A percentile compares a stretch with the other conserved stretches of the same genome.
phyloP scores from a whole-genome alignment of 2,888 invertebrate genomes.

The Sicus ferrugineus region DNA sequence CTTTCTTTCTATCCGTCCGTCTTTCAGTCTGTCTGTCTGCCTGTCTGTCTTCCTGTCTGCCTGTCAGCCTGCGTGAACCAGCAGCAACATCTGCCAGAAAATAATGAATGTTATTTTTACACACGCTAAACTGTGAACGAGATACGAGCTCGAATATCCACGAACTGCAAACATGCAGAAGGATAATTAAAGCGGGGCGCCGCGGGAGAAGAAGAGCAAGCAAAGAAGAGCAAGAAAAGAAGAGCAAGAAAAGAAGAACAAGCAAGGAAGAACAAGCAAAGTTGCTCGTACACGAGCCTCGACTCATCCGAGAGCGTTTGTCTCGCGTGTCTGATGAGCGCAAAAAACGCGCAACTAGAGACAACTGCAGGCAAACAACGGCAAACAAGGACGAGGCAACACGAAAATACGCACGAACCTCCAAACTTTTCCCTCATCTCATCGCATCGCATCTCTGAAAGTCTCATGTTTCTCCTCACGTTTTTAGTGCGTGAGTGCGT shows the following conservation, averaged over 20 bases:
- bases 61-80: not conserved
- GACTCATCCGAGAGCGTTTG: too few relatives aligned
- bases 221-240: not conserved
- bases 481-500: too few relatives aligned
- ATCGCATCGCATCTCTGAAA: too few relatives aligned
- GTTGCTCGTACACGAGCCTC: not conserved
- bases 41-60: not conserved
- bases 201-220: not conserved
- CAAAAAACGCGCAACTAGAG: too few relatives aligned
- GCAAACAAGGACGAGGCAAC: too few relatives aligned
- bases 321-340: too few relatives aligned
- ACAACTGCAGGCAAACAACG: too few relatives aligned
- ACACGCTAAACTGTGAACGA: not conserved
- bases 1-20: too few relatives aligned
- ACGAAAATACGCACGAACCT: too few relatives aligned
- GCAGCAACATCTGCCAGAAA: conserved; percentile 7
- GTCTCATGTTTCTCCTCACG: too few relatives aligned
- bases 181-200: conserved; percentile 18
- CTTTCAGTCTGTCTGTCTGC: too few relatives aligned
- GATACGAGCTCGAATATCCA: not conserved
- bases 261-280: not conserved
- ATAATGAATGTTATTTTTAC: not conserved
- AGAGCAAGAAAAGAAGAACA: not conserved
- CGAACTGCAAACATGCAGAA: not conserved
- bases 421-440: too few relatives aligned